A percentile compares a stretch with the other conserved stretches of the same genome.
Conservation (phyloP, 2,113 vertebrate genomes). For the Laticauda colubrina region DNA sequence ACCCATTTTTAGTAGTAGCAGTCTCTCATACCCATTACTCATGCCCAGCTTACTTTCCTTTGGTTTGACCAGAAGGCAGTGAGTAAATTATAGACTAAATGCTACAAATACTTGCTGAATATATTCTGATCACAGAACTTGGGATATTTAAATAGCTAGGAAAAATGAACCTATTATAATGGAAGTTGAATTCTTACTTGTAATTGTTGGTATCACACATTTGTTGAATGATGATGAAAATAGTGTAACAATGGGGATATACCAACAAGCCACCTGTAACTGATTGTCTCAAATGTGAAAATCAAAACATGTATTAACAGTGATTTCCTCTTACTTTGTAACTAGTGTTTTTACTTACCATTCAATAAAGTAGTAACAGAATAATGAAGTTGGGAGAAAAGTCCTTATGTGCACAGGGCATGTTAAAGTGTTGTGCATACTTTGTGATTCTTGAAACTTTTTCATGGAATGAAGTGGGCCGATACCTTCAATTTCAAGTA, state of each 20-base stretch:
- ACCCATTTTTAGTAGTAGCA: not conserved
- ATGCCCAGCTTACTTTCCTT: not conserved
- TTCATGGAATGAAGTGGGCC: not conserved
- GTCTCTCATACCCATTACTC: not conserved
- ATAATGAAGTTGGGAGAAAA: not conserved
- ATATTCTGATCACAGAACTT: not conserved
- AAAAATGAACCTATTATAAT: conserved; percentile 4
- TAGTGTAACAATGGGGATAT: not conserved
- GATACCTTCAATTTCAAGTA: not conserved
- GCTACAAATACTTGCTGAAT: not conserved
- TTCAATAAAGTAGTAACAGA: not conserved
- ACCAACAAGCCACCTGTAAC: not conserved
- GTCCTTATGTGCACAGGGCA: not conserved
- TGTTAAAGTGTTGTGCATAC: not conserved
- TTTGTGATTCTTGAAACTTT: not conserved
- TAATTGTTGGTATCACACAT: not conserved
- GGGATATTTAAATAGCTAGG: not conserved
- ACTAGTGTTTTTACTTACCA: not conserved
- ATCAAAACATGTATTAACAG: not conserved
- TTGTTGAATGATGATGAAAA: not conserved
- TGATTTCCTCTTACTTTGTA: not conserved
- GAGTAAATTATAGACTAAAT: not conserved
- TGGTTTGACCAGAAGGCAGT: not conserved
- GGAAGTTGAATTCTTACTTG: not conserved
- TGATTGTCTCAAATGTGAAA: not conserved